Evolutionary conservation across 2,797 vertebrate species (phyloP), one percentile per base, ranked within the genome.

Genomic region (Hyperoplus immaculatus): DNA sequence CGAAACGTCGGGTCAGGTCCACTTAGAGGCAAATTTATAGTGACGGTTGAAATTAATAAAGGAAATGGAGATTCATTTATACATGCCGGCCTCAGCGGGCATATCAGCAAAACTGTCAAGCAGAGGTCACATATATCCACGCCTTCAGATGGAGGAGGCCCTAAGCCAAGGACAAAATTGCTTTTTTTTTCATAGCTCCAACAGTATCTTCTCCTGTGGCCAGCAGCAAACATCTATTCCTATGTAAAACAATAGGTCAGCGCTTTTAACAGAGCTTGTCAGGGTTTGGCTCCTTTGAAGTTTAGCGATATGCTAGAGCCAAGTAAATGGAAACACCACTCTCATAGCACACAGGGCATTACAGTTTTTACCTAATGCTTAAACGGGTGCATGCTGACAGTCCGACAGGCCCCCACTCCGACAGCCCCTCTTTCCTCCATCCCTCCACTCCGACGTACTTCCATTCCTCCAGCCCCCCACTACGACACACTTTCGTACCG

Each of bases 1-100:
- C 63, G 57, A 78, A 74, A 69, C 3, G 4, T 70, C 50, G 11
- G 73, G 77, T 81, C 75, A 79, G 70, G 76, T 80, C 81, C 84
- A 81, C 82, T 90, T 80, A 87, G 82, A 85, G 75, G 91, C 87
- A 95, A 93, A 94, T 93, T 88, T 90, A 88, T 87, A 89, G 84
- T 92, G 94, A 93, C 90, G 86, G 88, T 83, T 88, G 89, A 96
- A 96, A 97, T 96, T 95, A 97, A 96, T 95, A 95, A 95, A 90
- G 95, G 93, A 96, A 96, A 96, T 92, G 95, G 94, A 93, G 92
- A 96, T 94, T 96, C 89, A 95, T 95, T 96, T 96, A 92, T 94
- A 94, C 88, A 86, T 83, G 92, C 81, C 85, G 91, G 75, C 83
- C 84, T 94, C 88, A 91, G 94, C 90, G 94, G 88, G 90, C 83